Percentiles rank a stretch among this genome's conserved stretches.
phyloP scores from a whole-genome alignment of 2,888 invertebrate species.

The Subacronicta megacephala region DNA sequence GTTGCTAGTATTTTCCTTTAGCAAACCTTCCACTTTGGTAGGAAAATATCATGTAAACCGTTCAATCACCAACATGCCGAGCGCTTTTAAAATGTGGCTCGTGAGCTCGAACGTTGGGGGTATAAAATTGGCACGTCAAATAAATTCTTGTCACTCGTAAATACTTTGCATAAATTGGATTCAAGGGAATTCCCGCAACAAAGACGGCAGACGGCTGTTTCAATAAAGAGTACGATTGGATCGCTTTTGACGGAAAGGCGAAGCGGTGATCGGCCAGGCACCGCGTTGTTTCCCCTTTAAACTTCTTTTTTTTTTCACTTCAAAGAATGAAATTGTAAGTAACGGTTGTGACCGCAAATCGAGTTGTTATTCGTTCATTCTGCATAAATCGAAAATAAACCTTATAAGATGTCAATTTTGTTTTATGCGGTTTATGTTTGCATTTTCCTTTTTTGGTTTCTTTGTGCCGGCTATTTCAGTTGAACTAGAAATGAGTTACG shows the following conservation, averaged over 20 bases:
- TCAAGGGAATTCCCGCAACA: constrained; percentile 82
- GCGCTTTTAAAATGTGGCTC: constrained; percentile 70
- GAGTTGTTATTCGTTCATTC: constrained; percentile 66
- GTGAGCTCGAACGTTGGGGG: constrained; percentile 62
- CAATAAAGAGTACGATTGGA: constrained; percentile 85
- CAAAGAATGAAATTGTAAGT: constrained; percentile 51
- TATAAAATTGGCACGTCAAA: constrained; percentile 83
- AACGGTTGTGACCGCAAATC: constrained; percentile 64
- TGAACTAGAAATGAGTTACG: constrained; percentile 35
- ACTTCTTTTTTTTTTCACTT: constrained; percentile 57
- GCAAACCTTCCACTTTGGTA: constrained; percentile 49
- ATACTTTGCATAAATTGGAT: constrained; percentile 87
- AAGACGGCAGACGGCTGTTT: constrained; percentile 81
- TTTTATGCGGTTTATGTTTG: constrained; percentile 55
- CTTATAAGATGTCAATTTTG: constrained; percentile 58
- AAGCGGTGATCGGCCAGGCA: constrained; percentile 66
- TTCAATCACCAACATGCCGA: constrained; percentile 68
- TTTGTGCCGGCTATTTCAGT: constrained; percentile 30
- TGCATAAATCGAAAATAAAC: constrained; percentile 67
- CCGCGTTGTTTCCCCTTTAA: constrained; percentile 66
- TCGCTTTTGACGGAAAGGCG: constrained; percentile 81
- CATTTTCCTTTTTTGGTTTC: constrained; percentile 48
- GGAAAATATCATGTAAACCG: constrained; percentile 65
- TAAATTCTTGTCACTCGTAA: constrained; percentile 86
- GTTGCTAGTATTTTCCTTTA: constrained; percentile 41